Evolutionary conservation across 2,113 vertebrate genomes (phyloP), one percentile per base, ranked within the genome.

Genomic region (Sciurus niger): DNA sequence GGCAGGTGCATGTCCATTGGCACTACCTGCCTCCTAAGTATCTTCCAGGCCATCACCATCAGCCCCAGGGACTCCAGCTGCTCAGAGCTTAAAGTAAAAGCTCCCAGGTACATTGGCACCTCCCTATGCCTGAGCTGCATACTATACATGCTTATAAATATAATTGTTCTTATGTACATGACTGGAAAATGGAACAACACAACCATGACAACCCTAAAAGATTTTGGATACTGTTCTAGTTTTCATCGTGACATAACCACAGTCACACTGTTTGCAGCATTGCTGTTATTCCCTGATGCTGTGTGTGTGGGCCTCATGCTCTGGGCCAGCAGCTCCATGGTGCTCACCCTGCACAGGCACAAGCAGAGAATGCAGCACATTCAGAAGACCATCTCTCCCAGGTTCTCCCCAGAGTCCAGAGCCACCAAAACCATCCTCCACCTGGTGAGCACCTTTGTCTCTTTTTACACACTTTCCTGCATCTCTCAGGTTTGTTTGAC

Each of bases 221-320:
- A 30, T 13, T 28, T 24, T n/a, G 34, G 18, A 13, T 83, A 83
- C 78, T 94, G 78, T 20, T 89, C 6, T 34, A 0, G 1, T 40
- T 2, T 43, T 16, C 28, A 2, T 34, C 20, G 2, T 22, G 46
- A 65, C 14, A 55, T n/a, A 89, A 53, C 18, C 32, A 13, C 1
- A 1, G 4, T 55, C 6, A 22, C 18, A 6, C 2, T 76, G 2
- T 0, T 22, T 10, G 18, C 51, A 55, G n/a, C 1, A 0, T 2
- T 83, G 13, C 20, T 84, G 13, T 6, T 10, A 4, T 0, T 24
- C 22, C 78, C 58, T 20, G 93, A 84, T 20, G 58, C 2, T 20
- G 0, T 70, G 17, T 90, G 51, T 46, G 0, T 78, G n/a, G 72
- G n/a, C n/a, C 4, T 77, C 80, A 90, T 84, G 48, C 46, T 93